Evolutionary conservation across 1,140 invertebrate genomes (phyloP).

Genomic region (Trichomalopsis sarcophagae): DNA sequence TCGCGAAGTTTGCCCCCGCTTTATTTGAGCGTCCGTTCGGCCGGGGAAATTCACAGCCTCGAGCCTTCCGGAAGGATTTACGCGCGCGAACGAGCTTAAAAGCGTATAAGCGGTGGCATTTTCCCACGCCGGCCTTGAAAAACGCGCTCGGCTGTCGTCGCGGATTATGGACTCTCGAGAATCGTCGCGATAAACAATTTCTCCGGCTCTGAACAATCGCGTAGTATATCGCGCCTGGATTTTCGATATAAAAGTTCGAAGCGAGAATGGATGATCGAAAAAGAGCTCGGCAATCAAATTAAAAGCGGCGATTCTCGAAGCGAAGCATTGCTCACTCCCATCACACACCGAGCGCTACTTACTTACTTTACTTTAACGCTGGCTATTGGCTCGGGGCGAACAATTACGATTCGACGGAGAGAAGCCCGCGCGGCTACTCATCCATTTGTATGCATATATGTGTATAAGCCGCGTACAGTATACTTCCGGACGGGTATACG

Average conservation of each 20-base stretch:
- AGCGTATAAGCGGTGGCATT: neutral
- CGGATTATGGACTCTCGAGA: neutral
- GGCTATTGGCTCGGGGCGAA: slow-evolving; percentile 11
- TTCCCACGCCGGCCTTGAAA: neutral
- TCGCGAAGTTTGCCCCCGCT: neutral
- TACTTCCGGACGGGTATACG: neutral
- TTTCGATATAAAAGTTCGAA: neutral
- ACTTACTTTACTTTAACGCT: neutral
- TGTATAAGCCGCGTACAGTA: neutral
- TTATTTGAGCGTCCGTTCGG: too few relatives aligned
- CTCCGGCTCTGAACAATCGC: too few relatives aligned
- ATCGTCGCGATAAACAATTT: too few relatives aligned
- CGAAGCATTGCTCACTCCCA: neutral
- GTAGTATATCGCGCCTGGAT: neutral
- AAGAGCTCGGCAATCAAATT: neutral
- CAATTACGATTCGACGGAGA: slow-evolving; percentile 31
- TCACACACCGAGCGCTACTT: neutral
- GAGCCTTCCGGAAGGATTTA: neutral
- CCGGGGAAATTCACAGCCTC: neutral
- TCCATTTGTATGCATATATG: slow-evolving; percentile 21
- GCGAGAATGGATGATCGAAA: neutral
- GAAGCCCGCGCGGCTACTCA: neutral
- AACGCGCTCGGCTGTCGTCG: neutral
- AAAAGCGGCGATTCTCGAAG: neutral
- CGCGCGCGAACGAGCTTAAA: neutral